phyloP scores from a whole-genome alignment of 2,797 vertebrate genomes.

The Ficedula albicollis region DNA sequence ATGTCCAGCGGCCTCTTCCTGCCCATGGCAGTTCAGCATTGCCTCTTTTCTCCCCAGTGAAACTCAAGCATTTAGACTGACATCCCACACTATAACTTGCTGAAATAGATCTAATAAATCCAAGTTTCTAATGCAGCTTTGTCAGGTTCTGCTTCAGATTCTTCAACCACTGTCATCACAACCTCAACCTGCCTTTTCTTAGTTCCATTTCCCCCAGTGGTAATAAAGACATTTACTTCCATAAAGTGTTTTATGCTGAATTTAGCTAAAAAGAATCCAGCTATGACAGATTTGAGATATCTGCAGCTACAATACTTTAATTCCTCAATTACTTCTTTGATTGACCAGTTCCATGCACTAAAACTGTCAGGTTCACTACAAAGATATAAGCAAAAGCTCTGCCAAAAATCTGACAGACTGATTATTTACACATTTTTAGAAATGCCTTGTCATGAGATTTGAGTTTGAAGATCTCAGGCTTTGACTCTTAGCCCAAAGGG shows the following conservation, averaged over 20 bases:
- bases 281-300: not conserved
- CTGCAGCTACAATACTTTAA: not conserved
- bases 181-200: not conserved
- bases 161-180: not conserved
- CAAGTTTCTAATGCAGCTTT: not conserved
- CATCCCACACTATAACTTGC: not conserved
- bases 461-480: not conserved
- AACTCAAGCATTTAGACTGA: not conserved
- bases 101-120: not conserved
- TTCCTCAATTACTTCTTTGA: not conserved
- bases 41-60: not conserved
- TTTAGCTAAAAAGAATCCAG: not conserved
- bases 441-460: not conserved
- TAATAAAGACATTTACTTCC: not conserved
- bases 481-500: not conserved
- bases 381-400: not conserved
- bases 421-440: conserved; percentile 19
- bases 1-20: not conserved
- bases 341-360: not conserved
- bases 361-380: not conserved
- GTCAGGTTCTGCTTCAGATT: not conserved
- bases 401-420: not conserved
- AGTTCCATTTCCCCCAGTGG: not conserved
- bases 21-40: not conserved
- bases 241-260: not conserved